Evolutionary conservation across 2,113 vertebrate genomes (phyloP), one percentile per base, ranked within the genome.

Genomic region (Entelurus aequoreus): DNA sequence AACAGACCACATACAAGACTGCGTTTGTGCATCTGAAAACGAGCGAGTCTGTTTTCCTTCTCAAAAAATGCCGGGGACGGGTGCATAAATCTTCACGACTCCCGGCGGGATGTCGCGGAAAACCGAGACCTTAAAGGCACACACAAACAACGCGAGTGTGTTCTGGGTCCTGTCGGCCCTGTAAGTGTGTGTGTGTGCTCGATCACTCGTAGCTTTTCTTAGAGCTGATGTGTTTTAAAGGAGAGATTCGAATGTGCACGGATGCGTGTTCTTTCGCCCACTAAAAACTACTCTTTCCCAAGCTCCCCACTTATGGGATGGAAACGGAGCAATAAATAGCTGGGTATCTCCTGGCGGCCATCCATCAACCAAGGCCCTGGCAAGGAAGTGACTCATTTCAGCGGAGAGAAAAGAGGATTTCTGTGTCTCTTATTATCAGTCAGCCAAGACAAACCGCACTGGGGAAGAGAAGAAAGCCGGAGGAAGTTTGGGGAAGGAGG

Each of bases 391-490:
- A 75, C 82, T 90, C 81, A 86, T 85, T 87, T 92, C 88, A 89
- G 88, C 82, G 87, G 86, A 89, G 88, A 90, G 77, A 60, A 81
- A 81, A 86, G 86, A 86, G 82, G 87, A 86, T 85, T 92, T 92
- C 86, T 88, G 83, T 80, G 86, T 91, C 76, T 90, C 87, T 91
- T 89, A 93, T 93, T 93, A 93, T 92, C 91, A 93, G 85, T 78
- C 86, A 90, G 86, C 85, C 84, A 90, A 93, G 90, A 91, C 83
- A 90, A 93, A 92, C 91, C 89, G 84, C 89, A 90, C 82, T 79
- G 81, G 76, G 80, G 83, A 68, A 79, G 81, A 70, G 84, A 64
- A 70, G 79, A 80, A 36, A 75, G 49, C 71, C 68, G 69, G 66
- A 73, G 77, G 83, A 82, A 78, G 82, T 86, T 15, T 52, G 53